Percentiles rank a stretch among this genome's conserved stretches.
Evolutionary conservation across 1,140 invertebrate genomes (phyloP).

Genomic region (Ceratina japonica): DNA sequence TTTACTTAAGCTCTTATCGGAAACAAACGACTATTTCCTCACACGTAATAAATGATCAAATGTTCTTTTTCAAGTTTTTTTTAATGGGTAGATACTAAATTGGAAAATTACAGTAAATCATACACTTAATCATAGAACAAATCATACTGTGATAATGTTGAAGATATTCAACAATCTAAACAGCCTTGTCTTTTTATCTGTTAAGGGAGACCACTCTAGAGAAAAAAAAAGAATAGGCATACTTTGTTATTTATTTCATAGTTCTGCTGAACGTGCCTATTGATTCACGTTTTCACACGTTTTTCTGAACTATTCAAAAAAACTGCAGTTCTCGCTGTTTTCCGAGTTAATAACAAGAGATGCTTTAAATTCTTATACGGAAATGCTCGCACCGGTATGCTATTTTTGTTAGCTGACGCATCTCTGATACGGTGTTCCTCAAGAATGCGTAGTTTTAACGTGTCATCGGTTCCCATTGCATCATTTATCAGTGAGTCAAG

Average conservation of each 20-base stretch:
- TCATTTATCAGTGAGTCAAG: neutral
- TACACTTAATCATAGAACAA: no score
- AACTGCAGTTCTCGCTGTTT: neutral
- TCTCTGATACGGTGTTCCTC: neutral
- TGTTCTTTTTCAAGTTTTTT: neutral
- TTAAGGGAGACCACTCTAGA: no score
- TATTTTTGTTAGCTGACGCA: constrained; percentile 31
- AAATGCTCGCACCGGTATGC: neutral
- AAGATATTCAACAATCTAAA: no score
- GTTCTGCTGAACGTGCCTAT: no score
- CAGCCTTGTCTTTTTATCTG: no score
- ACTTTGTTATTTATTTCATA: no score
- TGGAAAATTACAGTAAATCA: no score
- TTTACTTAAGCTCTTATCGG: constrained; percentile 35
- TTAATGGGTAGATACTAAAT: no score
- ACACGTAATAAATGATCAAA: neutral
- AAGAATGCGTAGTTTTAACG: neutral
- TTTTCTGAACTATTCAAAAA: no score
- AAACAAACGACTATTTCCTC: neutral
- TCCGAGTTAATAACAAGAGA: neutral
- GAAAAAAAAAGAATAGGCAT: no score
- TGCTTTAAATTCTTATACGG: constrained; percentile 44
- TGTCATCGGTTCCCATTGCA: constrained; percentile 17
- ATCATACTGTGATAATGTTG: no score
- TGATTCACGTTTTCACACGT: no score